A percentile compares a stretch with the other conserved stretches of the same genome.
Evolutionary conservation across 2,797 vertebrate genomes (phyloP).

Genomic region (Distichodus sexfasciatus): DNA sequence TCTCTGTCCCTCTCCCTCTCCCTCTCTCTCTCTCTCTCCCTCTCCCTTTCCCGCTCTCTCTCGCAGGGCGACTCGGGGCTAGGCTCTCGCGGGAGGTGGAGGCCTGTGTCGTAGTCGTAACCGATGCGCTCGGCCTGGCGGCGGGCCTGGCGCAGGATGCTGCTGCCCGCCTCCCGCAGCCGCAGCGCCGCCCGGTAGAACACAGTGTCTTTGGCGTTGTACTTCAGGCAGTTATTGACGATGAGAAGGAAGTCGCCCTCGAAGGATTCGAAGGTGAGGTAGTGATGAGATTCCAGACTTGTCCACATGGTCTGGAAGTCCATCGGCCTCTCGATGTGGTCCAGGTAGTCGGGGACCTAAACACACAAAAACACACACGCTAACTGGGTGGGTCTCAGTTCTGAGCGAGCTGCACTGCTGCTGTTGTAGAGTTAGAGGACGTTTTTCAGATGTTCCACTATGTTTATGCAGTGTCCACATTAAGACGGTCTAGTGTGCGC

Average conservation of each 20-base stretch:
- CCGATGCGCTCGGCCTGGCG: conserved; percentile 95
- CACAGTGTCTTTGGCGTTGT: conserved; percentile 98
- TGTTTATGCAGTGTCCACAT: too few relatives aligned
- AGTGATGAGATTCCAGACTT: conserved; percentile 92
- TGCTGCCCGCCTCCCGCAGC: conserved; percentile 88
- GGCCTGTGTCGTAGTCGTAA: conserved; percentile 93
- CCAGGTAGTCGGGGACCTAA: conserved; percentile 97
- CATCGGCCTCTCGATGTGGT: conserved; percentile 98
- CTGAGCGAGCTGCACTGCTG: too few relatives aligned
- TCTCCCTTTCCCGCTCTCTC: conserved; percentile 75
- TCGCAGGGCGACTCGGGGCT: conserved; percentile 81
- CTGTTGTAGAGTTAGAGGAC: too few relatives aligned
- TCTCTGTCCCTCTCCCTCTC: conserved; percentile 51
- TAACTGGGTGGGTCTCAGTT: too few relatives aligned
- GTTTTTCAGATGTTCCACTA: too few relatives aligned
- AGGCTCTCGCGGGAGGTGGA: conserved; percentile 86
- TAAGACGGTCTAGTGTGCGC: too few relatives aligned
- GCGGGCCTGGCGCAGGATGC: conserved; percentile 86
- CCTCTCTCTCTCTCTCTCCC: conserved; percentile 57
- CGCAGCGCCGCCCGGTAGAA: conserved; percentile 94
- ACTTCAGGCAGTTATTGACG: conserved; percentile 98
- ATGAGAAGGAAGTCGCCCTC: conserved; percentile 97
- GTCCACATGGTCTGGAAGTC: conserved; percentile 99
- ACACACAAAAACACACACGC: not conserved
- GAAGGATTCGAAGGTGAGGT: conserved; percentile 94